These are phyloP conservation scores for Anabas testudineus DNA, from an alignment of 2,797 vertebrate genomes.

Conservation along the genomic window DNA sequence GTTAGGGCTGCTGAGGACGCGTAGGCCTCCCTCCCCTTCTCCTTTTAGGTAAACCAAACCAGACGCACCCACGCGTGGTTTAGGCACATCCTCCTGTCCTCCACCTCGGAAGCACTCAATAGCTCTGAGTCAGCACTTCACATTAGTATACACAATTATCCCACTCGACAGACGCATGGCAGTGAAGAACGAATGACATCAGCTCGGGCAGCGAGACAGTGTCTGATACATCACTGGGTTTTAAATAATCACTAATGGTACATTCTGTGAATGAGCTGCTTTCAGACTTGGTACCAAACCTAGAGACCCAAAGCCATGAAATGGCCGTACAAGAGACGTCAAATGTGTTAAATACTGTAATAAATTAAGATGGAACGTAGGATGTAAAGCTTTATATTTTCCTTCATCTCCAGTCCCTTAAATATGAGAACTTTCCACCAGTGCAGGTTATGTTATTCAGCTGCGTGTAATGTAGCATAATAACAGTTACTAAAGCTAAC, in stretches of 20 bases:
- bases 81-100: conserved; percentile 44
- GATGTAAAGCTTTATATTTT: not conserved
- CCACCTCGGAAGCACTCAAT: conserved; percentile 34
- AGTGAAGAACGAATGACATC: conserved; percentile 4
- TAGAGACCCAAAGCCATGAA: conserved; percentile 2
- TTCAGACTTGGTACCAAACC: not conserved
- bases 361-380: not conserved
- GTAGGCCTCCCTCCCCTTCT: conserved; percentile 73
- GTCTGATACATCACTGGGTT: conserved; percentile 4
- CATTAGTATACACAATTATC: conserved; percentile 23
- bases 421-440: too few relatives aligned
- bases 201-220: not conserved
- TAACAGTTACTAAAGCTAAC: too few relatives aligned
- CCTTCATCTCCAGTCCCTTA: not conserved
- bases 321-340: not conserved
- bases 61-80: conserved; percentile 53
- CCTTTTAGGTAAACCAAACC: conserved; percentile 81
- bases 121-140: conserved; percentile 30
- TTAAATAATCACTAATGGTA: not conserved
- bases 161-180: conserved; percentile 24
- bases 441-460: too few relatives aligned
- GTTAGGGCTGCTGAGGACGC: conserved; percentile 82
- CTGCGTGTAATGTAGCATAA: too few relatives aligned
- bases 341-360: not conserved
- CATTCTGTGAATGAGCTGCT: conserved; percentile 4